These are phyloP conservation scores for Chrysodeixis includens DNA, from an alignment of 2,888 invertebrate species.

Conservation along the genomic window DNA sequence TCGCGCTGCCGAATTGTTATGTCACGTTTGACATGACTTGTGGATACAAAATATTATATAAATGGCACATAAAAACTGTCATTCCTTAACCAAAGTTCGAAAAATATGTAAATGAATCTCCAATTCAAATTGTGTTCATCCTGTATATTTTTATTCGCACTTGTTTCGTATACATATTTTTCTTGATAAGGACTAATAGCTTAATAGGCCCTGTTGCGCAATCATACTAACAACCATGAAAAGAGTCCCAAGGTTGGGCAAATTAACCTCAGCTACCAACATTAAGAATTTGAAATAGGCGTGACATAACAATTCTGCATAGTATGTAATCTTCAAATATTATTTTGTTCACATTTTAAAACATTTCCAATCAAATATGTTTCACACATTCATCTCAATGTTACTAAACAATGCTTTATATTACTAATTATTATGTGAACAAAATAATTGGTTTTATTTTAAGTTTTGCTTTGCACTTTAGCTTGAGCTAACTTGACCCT, in stretches of 20 bases:
- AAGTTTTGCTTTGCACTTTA: constrained; percentile 52
- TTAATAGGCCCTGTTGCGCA: no score
- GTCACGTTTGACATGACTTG: constrained; percentile 41
- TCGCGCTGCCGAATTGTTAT: constrained; percentile 57
- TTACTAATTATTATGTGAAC: constrained; percentile 41
- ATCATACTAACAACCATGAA: no score
- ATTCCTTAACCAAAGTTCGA: neutral
- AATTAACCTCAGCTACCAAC: no score
- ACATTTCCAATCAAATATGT: constrained; percentile 6
- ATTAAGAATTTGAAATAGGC: no score
- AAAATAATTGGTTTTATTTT: constrained; percentile 47
- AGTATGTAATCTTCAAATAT: constrained; percentile 41
- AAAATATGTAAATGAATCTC: neutral
- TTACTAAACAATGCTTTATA: neutral
- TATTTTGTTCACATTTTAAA: constrained; percentile 47
- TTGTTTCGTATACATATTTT: no score
- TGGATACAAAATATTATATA: no score
- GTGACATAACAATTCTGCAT: constrained; percentile 49
- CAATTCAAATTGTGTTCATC: no score
- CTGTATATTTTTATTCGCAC: no score
- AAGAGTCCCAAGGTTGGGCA: no score
- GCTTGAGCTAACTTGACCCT: constrained; percentile 50
- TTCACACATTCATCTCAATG: no score
- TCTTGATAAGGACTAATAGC: no score
- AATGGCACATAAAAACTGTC: neutral